Conservation (phyloP, 2,797 vertebrate species). For the Sebastes umbrosus region DNA sequence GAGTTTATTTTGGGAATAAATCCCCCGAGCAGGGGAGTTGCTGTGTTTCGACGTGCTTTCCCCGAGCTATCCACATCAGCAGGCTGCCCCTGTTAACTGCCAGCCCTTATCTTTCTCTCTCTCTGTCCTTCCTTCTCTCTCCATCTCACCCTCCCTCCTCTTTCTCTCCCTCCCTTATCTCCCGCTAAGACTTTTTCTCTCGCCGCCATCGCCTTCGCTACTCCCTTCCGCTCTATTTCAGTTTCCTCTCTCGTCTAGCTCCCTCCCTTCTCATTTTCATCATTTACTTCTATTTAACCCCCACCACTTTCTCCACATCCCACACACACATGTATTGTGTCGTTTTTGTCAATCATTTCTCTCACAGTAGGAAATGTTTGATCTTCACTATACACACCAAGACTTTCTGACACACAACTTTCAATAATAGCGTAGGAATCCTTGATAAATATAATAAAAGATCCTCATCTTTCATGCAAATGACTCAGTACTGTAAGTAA, state of each 20-base stretch:
- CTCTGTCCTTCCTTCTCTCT: conserved; percentile 13
- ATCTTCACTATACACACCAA: background rate
- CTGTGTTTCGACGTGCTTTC: conserved; percentile 38
- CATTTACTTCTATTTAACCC: conserved; percentile 35
- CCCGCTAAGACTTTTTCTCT: conserved; percentile 1
- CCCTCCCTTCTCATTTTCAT: conserved; percentile 9
- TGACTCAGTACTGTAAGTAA: conserved; percentile 24
- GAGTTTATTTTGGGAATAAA: conserved; percentile 28
- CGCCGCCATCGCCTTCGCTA: background rate
- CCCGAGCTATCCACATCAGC: conserved; percentile 45
- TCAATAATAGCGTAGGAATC: background rate
- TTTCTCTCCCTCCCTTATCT: conserved; percentile 37
- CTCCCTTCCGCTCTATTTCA: conserved; percentile 38
- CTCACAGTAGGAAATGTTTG: conserved; percentile 18
- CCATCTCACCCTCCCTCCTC: background rate
- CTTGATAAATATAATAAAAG: conserved; percentile 22
- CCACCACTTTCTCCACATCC: background rate
- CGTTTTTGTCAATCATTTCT: background rate
- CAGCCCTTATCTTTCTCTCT: conserved; percentile 44
- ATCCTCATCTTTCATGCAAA: conserved; percentile 43
- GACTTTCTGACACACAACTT: conserved; percentile 15
- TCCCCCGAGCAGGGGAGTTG: conserved; percentile 23
- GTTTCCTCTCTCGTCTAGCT: conserved; percentile 15
- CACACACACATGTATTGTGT: background rate
- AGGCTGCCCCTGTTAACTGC: conserved; percentile 29